Evolutionary conservation across 2,797 vertebrate genomes (phyloP).

Genomic region (Chrysocyon brachyurus): DNA sequence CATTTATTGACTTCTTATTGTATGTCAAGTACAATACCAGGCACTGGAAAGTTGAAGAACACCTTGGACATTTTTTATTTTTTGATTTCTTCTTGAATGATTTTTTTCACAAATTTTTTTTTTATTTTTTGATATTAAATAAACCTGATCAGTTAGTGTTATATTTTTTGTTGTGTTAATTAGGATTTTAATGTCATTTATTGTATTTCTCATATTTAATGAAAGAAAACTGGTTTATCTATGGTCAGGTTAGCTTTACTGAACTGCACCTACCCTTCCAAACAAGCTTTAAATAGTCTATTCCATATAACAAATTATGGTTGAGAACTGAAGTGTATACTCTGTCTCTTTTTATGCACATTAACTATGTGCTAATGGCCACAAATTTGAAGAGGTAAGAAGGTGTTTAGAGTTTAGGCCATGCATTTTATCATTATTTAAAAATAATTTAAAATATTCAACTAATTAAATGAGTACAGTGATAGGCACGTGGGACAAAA

Average conservation of each 20-base stretch:
- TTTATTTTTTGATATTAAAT: constrained; percentile 1
- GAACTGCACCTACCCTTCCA: background rate
- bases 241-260: background rate
- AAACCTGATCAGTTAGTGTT: background rate
- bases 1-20: constrained; percentile 13
- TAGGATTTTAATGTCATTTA: constrained; percentile 60
- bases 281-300: background rate
- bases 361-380: background rate
- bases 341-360: background rate
- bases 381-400: background rate
- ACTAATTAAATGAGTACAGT: constrained; percentile 1
- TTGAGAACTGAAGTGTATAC: background rate
- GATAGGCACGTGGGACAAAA: background rate
- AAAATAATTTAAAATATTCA: constrained; percentile 50
- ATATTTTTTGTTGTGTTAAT: constrained; percentile 17
- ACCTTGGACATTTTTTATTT: background rate
- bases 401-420: constrained; percentile 14
- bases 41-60: background rate
- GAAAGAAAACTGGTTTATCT: constrained; percentile 44
- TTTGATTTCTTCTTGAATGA: constrained; percentile 9
- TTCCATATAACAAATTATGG: background rate
- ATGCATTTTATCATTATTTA: constrained; percentile 18
- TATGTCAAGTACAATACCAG: background rate
- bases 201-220: constrained; percentile 48
- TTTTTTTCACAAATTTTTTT: constrained; percentile 24